Percentiles rank a stretch among this genome's conserved stretches.
Conservation (phyloP, 2,113 vertebrate species). For the Chelonoidis abingdonii region DNA sequence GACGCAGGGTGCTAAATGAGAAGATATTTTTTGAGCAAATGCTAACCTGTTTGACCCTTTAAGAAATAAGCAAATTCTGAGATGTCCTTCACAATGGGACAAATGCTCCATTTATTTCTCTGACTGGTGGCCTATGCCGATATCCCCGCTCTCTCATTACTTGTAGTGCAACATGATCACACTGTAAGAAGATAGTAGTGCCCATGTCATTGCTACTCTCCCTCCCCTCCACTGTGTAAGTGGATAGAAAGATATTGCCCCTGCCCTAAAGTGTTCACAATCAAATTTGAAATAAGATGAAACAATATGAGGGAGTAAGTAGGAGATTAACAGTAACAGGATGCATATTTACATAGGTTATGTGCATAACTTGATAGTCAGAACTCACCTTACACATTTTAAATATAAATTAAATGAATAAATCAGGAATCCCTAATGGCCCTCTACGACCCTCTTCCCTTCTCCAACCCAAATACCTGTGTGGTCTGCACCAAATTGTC, state of each 20-base stretch:
- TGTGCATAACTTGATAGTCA: neutral
- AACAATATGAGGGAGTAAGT: neutral
- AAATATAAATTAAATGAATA: neutral
- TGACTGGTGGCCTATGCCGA: neutral
- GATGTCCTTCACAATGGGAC: neutral
- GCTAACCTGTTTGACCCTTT: neutral
- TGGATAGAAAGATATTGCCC: neutral
- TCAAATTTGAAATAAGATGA: neutral
- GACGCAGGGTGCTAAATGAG: neutral
- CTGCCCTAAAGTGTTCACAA: neutral
- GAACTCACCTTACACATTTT: neutral
- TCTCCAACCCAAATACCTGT: constrained; percentile 71
- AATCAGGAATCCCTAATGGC: neutral
- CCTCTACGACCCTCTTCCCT: neutral
- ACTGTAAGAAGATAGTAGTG: neutral
- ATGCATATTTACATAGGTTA: fast-evolving
- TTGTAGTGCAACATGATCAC: neutral
- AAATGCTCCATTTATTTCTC: neutral
- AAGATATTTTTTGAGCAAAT: neutral
- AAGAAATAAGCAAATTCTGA: neutral
- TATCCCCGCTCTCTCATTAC: neutral
- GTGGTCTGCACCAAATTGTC: constrained; percentile 76
- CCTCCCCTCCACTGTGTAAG: fast-evolving
- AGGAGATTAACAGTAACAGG: neutral
- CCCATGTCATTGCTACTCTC: neutral